phyloP scores from a whole-genome alignment of 2,888 invertebrate genomes.

The Cyclophora albipunctata region DNA sequence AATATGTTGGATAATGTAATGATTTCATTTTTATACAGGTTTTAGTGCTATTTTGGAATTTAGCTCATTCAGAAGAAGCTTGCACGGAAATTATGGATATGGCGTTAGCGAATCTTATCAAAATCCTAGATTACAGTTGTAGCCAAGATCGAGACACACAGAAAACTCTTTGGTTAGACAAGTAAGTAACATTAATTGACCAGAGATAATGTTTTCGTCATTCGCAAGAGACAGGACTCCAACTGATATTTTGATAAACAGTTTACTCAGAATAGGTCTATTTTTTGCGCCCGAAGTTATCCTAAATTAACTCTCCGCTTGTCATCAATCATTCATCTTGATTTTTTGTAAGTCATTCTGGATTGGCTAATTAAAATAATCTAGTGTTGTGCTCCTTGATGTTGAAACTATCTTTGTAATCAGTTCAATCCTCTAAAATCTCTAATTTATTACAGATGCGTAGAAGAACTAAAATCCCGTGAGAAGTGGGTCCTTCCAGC shows the following conservation, averaged over 20 bases:
- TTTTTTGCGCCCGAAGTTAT: no score
- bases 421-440: no score
- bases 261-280: no score
- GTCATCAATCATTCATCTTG: no score
- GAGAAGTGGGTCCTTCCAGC: conserved; percentile 96
- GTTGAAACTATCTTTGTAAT: no score
- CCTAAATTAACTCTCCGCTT: no score
- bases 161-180: conserved; percentile 95
- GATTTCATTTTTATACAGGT: conserved; percentile 67
- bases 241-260: no score
- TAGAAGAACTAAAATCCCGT: conserved; percentile 92
- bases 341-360: no score
- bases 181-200: conserved; percentile 57
- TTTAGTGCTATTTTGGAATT: conserved; percentile 94
- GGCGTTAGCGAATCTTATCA: conserved; percentile 94
- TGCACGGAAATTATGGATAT: conserved; percentile 98
- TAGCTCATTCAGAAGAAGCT: conserved; percentile 96
- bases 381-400: no score
- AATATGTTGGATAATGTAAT: background rate
- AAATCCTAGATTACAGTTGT: conserved; percentile 98
- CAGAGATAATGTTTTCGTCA: background rate
- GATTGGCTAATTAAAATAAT: no score
- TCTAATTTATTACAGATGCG: conserved; percentile 72
- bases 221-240: no score
- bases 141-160: conserved; percentile 97